Base-by-base conservation (phyloP, 2,113 vertebrate species). In the Thymallus thymallus region DNA sequence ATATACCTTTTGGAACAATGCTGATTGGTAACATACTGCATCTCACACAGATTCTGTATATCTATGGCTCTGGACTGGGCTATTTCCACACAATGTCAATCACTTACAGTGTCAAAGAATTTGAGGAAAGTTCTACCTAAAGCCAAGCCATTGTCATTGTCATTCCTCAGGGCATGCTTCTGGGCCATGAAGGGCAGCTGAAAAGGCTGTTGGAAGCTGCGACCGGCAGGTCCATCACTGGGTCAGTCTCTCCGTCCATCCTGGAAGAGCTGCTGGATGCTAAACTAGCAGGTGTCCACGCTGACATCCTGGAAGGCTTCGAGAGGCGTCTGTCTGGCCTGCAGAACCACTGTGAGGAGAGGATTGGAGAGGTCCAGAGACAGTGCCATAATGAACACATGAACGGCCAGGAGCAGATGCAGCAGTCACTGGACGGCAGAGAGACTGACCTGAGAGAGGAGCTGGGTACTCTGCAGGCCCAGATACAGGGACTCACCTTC, bases 151-250 rank as follows among this genome's bases (percentile, higher is more conserved):
- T 51, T 18, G 16, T 6, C 41, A 45, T 45, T 5, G 9, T 30
- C 41, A 20, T 12, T 48, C 56, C 29, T 4, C 23, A 83, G 0
- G 95, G 96, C 45, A 94, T 98, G 94, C 96, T 98, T 5, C 87
- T 99, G 1, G 95, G 95, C 75, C 97, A 99, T 0, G 96, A 98
- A 0, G 95, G 95, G 3, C 95, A 98, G 78, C 92, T 99, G 76
- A 97, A 97, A 85, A 94, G 82, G 26, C 90, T 99, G 30, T 80
- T 95, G 82, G 96, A 96, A 18, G 90, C 90, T 0, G 78, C 91
- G 3, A 66, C 48, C 3, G 89, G 89, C 3, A 90, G 88, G 9
- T 95, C 95, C 0, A 90, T 95, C 0, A 93, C 93, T 0, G 91
- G 94, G 2, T 74, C 73, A 12, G 91, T 91, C 56, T 92, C 94